Base-by-base conservation (phyloP, 2,113 vertebrate species). In the Trochalopteron elliotii region DNA sequence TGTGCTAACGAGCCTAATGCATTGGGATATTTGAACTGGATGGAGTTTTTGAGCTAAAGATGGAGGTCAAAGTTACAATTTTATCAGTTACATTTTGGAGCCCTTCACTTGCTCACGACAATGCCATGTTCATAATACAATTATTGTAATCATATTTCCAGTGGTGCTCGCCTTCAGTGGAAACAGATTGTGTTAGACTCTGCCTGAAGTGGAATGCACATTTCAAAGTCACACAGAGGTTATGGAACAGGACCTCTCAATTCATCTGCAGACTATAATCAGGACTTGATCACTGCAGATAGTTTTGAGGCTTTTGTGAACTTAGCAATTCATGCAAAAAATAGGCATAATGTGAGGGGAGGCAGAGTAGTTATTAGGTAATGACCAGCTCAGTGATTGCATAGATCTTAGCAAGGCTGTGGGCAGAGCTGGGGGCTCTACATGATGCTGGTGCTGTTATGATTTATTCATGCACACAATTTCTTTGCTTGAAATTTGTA, bases 21-120 rank as follows among this genome's bases (percentile, higher is more conserved):
- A 71, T 93, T 95, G 70, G 57, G 92, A 95, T 96, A 90, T 96
- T 97, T 95, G 86, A 96, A 92, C 74, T 70, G 91, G 82, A 74
- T 90, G 57, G 79, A 76, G 77, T 94, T 97, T 96, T 95, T 40
- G 92, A 92, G 89, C 94, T 65, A 67, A 94, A 97, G 96, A 93
- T 56, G 81, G 95, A 94, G 95, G 97, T 95, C 97, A 96, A 90
- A 97, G 93, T 69, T 96, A 70, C 95, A 97, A 65, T 97, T 98
- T 97, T 89, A 96, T 97, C 95, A 83, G 96, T 87, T 95, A 91
- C 95, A 87, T 96, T 98, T 96, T 96, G 90, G 95, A 98, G 94
- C 88, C 92, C 83, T 94, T 96, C 95, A 89, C 89, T 97, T 96
- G 96, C 86, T 97, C 90, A 75, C 19, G 76, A 91, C 83, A 90